Evolutionary conservation across 2,113 vertebrate species (phyloP).

Genomic region (Callithrix jacchus): DNA sequence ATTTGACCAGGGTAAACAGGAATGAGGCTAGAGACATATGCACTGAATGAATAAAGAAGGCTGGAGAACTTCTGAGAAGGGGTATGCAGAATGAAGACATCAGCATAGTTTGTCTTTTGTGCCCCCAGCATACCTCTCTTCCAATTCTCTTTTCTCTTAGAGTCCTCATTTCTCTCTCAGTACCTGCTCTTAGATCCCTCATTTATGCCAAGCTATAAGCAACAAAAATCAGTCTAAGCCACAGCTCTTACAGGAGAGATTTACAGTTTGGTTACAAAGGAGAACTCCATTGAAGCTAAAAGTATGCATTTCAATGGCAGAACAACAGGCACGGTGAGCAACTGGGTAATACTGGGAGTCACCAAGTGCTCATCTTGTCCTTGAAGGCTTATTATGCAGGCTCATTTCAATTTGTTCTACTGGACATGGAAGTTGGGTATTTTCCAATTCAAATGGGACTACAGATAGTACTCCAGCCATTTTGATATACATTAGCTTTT

Average conservation of each 20-base stretch:
- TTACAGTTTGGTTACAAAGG: background rate
- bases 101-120: background rate
- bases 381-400: background rate
- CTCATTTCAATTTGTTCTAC: background rate
- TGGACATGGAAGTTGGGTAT: background rate
- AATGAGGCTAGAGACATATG: background rate
- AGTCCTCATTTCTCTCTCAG: background rate
- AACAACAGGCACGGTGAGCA: background rate
- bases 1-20: slow-evolving; percentile 60
- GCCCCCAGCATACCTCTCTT: background rate
- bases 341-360: background rate
- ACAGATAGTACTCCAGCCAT: background rate
- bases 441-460: background rate
- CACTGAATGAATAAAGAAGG: slow-evolving; percentile 36
- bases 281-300: background rate
- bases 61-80: background rate
- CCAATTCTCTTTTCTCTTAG: background rate
- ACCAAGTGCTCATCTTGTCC: background rate
- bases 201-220: background rate
- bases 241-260: background rate
- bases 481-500: background rate
- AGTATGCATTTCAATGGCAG: background rate
- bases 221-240: background rate
- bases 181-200: background rate
- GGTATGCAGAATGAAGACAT: background rate